A percentile compares a stretch with the other conserved stretches of the same genome.
These are phyloP conservation scores for Microtus pennsylvanicus DNA, from an alignment of 2,113 vertebrate species.

Conservation along the genomic window DNA sequence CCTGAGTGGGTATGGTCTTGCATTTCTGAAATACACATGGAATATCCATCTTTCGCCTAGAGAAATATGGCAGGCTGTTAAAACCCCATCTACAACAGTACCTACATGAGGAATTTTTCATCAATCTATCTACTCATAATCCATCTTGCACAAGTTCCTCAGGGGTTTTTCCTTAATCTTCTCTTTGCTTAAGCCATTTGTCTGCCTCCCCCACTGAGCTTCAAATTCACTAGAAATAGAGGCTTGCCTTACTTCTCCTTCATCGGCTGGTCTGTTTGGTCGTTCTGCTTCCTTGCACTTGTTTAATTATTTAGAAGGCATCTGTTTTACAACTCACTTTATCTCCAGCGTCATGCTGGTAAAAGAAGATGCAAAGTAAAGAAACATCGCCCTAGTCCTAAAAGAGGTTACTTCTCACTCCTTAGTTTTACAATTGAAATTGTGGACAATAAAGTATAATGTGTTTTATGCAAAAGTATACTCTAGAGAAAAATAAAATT, in stretches of 20 bases:
- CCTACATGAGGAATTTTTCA: neutral
- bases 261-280: neutral
- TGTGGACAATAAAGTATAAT: neutral
- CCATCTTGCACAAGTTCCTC: neutral
- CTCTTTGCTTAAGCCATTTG: neutral
- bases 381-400: neutral
- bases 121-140: neutral
- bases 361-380: constrained; percentile 6
- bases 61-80: neutral
- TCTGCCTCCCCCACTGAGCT: neutral
- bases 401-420: neutral
- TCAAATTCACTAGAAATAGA: neutral
- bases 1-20: neutral
- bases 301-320: constrained; percentile 11
- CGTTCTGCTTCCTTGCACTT: neutral
- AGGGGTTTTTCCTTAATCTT: neutral
- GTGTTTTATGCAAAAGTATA: neutral
- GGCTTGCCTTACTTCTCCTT: neutral
- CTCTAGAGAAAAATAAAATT: neutral
- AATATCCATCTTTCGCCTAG: neutral
- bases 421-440: neutral
- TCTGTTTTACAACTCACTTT: neutral
- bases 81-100: neutral
- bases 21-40: neutral
- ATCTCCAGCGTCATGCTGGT: neutral